Conservation (phyloP, 2,113 vertebrate genomes). For the Boulengeromyrus knoepffleri region DNA sequence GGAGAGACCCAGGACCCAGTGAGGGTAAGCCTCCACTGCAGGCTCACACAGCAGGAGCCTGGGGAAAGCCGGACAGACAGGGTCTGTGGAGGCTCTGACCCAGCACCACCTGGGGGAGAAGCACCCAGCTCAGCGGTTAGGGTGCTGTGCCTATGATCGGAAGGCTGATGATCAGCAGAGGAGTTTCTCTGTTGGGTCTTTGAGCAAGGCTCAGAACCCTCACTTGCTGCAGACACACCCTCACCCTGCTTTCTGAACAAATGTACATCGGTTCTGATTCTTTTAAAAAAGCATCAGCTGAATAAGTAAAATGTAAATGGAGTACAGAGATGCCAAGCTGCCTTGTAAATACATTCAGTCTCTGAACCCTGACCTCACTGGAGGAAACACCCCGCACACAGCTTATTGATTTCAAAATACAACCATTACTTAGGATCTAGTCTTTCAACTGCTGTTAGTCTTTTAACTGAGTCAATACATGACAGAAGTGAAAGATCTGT, state of each 20-base stretch:
- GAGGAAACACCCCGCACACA: neutral
- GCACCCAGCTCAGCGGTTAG: neutral
- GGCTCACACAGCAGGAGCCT: neutral
- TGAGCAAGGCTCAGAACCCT: neutral
- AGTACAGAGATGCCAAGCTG: neutral
- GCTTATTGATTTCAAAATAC: neutral
- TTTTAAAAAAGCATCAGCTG: neutral
- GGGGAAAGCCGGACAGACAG: neutral
- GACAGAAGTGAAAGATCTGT: neutral
- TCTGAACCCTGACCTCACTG: neutral
- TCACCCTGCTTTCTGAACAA: neutral
- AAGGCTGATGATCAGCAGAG: neutral
- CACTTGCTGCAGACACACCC: neutral
- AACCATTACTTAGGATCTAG: neutral
- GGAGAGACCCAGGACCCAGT: neutral
- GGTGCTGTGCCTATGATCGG: neutral
- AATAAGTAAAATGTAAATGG: neutral
- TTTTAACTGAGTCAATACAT: neutral
- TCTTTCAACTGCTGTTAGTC: neutral
- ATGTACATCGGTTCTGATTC: neutral
- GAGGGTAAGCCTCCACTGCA: neutral
- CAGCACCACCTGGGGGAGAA: neutral
- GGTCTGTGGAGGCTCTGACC: neutral
- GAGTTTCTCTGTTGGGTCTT: neutral
- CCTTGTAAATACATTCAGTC: neutral